These are phyloP conservation scores for Melanotaenia pygmaea DNA, from an alignment of 2,797 vertebrate species.

Conservation along the genomic window DNA sequence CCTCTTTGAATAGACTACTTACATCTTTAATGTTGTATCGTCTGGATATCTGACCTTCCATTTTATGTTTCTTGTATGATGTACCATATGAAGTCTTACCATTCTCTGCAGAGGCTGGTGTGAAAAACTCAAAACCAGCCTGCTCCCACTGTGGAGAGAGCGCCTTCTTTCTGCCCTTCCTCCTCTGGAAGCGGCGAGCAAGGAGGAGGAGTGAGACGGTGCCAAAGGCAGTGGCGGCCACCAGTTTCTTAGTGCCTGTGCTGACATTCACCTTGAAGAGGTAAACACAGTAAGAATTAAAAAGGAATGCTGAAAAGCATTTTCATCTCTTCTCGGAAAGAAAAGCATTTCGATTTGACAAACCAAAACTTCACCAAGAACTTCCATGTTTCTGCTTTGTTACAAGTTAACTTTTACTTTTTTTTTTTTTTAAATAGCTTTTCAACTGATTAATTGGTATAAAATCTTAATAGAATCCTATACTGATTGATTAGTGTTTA, in stretches of 20 bases:
- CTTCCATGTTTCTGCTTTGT: neutral
- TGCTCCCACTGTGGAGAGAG: slow-evolving; percentile 84
- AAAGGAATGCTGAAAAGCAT: neutral
- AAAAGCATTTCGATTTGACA: neutral
- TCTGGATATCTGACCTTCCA: neutral
- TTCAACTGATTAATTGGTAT: neutral
- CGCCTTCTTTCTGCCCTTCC: slow-evolving; percentile 86
- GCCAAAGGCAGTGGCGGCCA: slow-evolving; percentile 89
- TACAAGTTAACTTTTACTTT: neutral
- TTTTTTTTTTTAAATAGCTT: neutral
- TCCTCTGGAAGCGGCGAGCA: slow-evolving; percentile 92
- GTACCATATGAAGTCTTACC: slow-evolving; percentile 70
- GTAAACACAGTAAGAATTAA: neutral
- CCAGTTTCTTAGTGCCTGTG: slow-evolving; percentile 88
- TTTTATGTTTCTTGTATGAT: neutral
- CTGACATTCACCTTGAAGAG: slow-evolving; percentile 88
- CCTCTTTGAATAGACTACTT: neutral
- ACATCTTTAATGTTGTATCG: neutral
- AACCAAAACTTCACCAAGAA: neutral
- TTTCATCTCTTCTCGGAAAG: neutral
- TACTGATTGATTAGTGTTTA: neutral
- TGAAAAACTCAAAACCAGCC: slow-evolving; percentile 82
- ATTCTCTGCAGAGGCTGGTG: slow-evolving; percentile 80
- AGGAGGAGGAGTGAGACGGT: slow-evolving; percentile 91
- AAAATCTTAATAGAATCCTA: neutral